A percentile compares a stretch with the other conserved stretches of the same genome.
Evolutionary conservation across 2,113 vertebrate species (phyloP).

Genomic region (Sylvietta virens): DNA sequence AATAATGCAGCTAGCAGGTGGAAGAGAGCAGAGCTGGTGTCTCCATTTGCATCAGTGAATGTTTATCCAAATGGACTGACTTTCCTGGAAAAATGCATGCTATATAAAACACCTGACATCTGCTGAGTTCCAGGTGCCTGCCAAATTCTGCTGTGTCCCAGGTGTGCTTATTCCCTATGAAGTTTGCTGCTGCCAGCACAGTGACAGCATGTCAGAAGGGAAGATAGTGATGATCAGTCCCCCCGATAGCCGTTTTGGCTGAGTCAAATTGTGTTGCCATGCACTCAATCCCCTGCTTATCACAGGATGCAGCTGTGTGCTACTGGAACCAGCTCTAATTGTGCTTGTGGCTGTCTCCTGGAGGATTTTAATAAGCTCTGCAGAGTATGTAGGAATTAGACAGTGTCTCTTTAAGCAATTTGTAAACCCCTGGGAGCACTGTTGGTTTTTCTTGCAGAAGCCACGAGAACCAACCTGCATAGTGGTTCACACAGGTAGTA

Average conservation of each 20-base stretch:
- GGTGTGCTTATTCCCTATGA: constrained; percentile 26
- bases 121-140: constrained; percentile 48
- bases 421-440: not conserved
- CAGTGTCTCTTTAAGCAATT: constrained; percentile 37
- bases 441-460: constrained; percentile 14
- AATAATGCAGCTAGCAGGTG: not conserved
- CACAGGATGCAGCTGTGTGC: constrained; percentile 32
- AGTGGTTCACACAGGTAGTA: not conserved
- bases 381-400: constrained; percentile 8
- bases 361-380: constrained; percentile 44
- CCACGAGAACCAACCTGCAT: not conserved
- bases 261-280: constrained; percentile 2
- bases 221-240: not conserved
- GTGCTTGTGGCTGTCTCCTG: constrained; percentile 17
- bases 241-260: not conserved
- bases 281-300: constrained; percentile 17
- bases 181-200: constrained; percentile 20
- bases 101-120: constrained; percentile 33
- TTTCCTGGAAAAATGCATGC: not conserved
- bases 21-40: not conserved
- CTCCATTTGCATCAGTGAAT: not conserved
- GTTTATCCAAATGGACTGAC: not conserved
- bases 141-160: constrained; percentile 31
- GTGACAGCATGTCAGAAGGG: not conserved
- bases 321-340: constrained; percentile 22